Percentiles rank a stretch among this genome's conserved stretches.
These are phyloP conservation scores for Onthophagus sagittarius DNA, from an alignment of 2,888 invertebrate genomes.

Conservation along the genomic window DNA sequence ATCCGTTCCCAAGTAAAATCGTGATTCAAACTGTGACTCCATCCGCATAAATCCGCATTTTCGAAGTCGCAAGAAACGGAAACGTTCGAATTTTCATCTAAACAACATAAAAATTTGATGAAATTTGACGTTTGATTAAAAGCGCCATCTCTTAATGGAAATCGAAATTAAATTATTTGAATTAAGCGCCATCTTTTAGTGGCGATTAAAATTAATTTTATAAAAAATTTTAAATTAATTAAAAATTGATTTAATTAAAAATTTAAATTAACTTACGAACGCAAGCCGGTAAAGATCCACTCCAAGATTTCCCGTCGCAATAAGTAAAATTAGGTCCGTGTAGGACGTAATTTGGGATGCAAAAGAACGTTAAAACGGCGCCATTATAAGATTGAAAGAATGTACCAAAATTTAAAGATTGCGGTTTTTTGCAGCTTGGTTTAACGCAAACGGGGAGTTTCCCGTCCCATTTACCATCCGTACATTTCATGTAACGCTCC, in stretches of 20 bases:
- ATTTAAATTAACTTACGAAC: constrained; percentile 50
- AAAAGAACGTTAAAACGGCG: constrained; percentile 62
- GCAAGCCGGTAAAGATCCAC: constrained; percentile 63
- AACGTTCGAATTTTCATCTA: constrained; percentile 45
- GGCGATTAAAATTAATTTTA: too few relatives aligned
- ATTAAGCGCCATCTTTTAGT: neutral
- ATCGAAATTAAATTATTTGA: too few relatives aligned
- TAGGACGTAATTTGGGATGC: constrained; percentile 60
- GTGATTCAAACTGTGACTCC: constrained; percentile 66
- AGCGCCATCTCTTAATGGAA: too few relatives aligned
- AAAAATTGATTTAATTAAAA: neutral
- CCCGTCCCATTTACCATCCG: constrained; percentile 66
- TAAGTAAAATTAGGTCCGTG: constrained; percentile 60
- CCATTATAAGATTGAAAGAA: constrained; percentile 51
- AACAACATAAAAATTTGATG: neutral
- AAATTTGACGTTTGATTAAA: too few relatives aligned
- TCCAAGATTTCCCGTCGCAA: constrained; percentile 72
- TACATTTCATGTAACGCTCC: constrained; percentile 66
- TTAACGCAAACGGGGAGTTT: constrained; percentile 19
- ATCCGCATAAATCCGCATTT: constrained; percentile 66
- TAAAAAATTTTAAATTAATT: neutral
- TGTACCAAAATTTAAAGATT: constrained; percentile 53
- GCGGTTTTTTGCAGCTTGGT: constrained; percentile 54
- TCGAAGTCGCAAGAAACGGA: constrained; percentile 65
- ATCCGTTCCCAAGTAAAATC: constrained; percentile 73